Base-by-base conservation (phyloP, 2,888 invertebrate genomes). In the Lochmaea capreae region DNA sequence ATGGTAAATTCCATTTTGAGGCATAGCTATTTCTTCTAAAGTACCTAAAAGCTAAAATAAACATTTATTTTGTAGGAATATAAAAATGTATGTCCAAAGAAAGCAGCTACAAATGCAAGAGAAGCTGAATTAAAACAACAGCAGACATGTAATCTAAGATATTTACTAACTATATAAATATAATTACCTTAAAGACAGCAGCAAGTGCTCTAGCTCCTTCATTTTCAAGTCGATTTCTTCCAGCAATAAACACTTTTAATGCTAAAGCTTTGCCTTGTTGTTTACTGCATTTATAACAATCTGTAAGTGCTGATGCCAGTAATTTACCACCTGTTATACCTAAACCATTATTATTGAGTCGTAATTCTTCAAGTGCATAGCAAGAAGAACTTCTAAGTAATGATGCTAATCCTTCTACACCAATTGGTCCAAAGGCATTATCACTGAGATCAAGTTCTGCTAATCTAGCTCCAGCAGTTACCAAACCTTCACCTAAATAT, bases 391-490 rank as follows among this genome's bases (percentile, higher is more conserved):
- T 97, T 78, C 92, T 91, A 54, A 99, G 87, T 22, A 99, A 89
- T 16, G 93, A 92, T 0, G 94, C 94, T 11, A 99, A 89, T 0
- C 97, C 97, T 79, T 94, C 91, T 62, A 98, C 95, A 39, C 98
- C 99, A 80, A 97, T 95, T 0, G 98, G 98, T 0, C 98, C 99
- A 80, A 99, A 94, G 0, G 99, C 99, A 87, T 99, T 98, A 87
- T 99, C 98, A 85, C 98, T 98, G 10, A 99, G 90, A 84, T 99
- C 97, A 11, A 99, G 87, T 70, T 95, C 94, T 0, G 92, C 91
- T 0, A 99, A 90, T 2, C 92, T 89, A 0, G 96, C 95, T 0
- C 93, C 92, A 0, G 97, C 95, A 6, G 88, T 84, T 72, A 95
- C 94, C 81, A 99, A 90, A 0, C 96, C 97, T 63, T 90, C 90